Base-by-base conservation (phyloP, 2,113 vertebrate genomes). In the Cryptomyrus ogoouensis region DNA sequence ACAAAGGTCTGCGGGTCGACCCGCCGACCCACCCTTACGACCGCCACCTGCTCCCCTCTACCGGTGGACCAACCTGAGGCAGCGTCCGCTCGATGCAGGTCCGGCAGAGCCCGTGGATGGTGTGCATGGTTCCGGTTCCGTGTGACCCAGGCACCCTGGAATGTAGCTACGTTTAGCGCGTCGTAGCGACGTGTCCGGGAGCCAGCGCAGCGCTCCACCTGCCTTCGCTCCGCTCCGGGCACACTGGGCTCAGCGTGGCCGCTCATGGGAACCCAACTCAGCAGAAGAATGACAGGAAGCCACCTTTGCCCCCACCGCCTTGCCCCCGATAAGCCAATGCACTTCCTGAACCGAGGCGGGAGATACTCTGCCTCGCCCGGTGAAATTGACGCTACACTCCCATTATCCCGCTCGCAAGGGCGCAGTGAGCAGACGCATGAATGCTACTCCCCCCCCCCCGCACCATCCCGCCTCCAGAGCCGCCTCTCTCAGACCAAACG, bases 271-370 rank as follows among this genome's bases (percentile, higher is more conserved):
- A 98, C 97, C 96, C 96, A 95, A 96, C 95, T 95, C 94, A 90
- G 84, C 95, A 97, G 95, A 98, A 99, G 97, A 99, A 99, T 98
- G 94, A 97, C 96, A 98, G 98, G 98, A 99, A 98, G 96, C 97
- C 96, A 96, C 98, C 97, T 97, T 94, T 97, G 96, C 96, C 97
- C 17, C 90, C 91, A 83, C 74, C 85, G 19, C 94, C 92, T 94
- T 94, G 95, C 93, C 89, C 87, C 94, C 90, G 96, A 97, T 96
- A 97, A 97, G 96, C 94, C 93, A 42, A 92, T 95, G 95, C 93
- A 95, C 94, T 97, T 97, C 96, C 96, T 97, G 96, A 42, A 50
- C 92, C 89, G 92, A 94, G 94, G 74, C 15, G 74, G 44, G 52
- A 83, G 49, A 77, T 24, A 50, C 88, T 19, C 50, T 27, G n/a